Base-by-base conservation (phyloP, 2,888 invertebrate species). In the Bruchidius siliquastri region DNA sequence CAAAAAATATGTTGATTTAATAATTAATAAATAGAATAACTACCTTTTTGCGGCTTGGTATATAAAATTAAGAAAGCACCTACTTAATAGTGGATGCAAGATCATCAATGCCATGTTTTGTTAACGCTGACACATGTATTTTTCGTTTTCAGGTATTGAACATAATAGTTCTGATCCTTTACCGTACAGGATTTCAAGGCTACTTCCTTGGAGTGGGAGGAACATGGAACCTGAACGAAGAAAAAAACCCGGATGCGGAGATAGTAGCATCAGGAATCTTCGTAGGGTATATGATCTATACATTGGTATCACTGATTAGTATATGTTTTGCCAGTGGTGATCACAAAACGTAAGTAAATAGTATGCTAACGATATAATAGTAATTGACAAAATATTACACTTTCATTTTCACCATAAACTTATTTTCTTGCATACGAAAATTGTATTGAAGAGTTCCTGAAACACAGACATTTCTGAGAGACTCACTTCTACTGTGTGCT, bases 151-250 rank as follows among this genome's bases (percentile, higher is more conserved):
- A 96, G 96, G 89, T 95, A n/a, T 83, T 96, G 72, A 96, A 95
- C 87, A 88, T 96, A 78, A 91, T 96, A 20, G 91, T 95, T 80
- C 83, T 96, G 72, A 91, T 95, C 74, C 87, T 96, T 10, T 96
- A 96, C 87, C 91, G 96, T 76, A 92, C 93, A 26, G 96, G 96
- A 18, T 93, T 92, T 87, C 91, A 92, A 79, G 96, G 96, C 1
- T 91, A 92, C 83, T 96, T 96, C 85, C 89, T 96, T 76, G 96
- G 96, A 66, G 93, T 96, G 72, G 95, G 96, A 70, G 96, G 95
- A 73, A 95, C 95, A 21, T 96, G 96, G 95, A 96, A 96, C 87
- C 88, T 96, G 72, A 94, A 95, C 81, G 95, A 96, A 85, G 94
- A 94, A 84, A 95, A 95, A 87, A 94, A 92, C 84, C 92, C 95